Evolutionary conservation across 2,888 invertebrate species (phyloP).

Genomic region (Ectemnius lituratus): DNA sequence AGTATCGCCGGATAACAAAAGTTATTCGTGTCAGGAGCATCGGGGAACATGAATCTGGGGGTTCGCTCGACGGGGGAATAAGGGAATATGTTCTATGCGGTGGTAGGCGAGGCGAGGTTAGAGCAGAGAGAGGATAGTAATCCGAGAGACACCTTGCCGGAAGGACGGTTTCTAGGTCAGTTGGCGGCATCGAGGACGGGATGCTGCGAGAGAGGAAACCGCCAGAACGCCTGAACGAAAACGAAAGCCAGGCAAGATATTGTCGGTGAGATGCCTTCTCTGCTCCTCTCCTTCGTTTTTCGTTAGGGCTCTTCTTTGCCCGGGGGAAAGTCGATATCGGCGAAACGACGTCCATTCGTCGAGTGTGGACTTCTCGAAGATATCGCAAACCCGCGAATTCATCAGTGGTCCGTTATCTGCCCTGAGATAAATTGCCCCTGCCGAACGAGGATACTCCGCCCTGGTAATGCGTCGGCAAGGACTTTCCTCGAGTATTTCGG

Average conservation of each 20-base stretch:
- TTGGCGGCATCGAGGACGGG: conserved; percentile 12
- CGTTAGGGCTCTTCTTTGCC: not conserved
- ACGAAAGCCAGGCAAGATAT: conserved; percentile 16
- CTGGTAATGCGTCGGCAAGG: no score
- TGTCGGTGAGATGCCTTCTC: not conserved
- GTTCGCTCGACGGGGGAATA: not conserved
- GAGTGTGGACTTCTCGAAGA: not conserved
- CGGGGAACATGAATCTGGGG: not conserved
- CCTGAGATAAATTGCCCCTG: not conserved
- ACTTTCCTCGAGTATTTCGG: not conserved
- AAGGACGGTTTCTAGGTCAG: conserved; percentile 26
- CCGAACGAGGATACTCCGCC: not conserved
- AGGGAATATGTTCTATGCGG: not conserved
- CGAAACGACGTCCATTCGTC: conserved; percentile 6
- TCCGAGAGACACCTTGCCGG: conserved; percentile 53
- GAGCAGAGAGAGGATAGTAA: conserved; percentile 49
- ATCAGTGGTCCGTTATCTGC: not conserved
- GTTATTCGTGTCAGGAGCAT: no score
- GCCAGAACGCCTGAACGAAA: conserved; percentile 1
- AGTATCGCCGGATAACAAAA: no score
- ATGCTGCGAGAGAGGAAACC: conserved; percentile 3
- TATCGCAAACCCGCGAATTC: not conserved
- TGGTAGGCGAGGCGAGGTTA: not conserved
- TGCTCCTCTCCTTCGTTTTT: not conserved
- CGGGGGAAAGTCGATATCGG: conserved; percentile 4